phyloP scores from a whole-genome alignment of 2,888 invertebrate genomes.

The Drosophila putrida region DNA sequence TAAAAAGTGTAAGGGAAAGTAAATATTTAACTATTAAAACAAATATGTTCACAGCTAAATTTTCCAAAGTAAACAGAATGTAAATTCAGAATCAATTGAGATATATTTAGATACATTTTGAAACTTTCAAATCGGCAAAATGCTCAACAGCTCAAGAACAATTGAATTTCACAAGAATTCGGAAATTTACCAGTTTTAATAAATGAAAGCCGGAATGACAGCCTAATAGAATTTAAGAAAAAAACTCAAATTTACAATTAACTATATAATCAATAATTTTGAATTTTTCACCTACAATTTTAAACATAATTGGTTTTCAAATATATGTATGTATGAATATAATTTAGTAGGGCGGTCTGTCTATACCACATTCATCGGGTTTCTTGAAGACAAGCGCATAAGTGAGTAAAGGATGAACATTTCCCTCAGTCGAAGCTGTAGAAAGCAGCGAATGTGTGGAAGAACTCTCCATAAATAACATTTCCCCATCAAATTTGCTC shows the following conservation, averaged over 20 bases:
- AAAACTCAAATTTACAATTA: not conserved
- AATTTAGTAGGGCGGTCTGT: slow-evolving; percentile 57
- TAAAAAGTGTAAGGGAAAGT: too few species aligned
- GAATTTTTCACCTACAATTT: not conserved
- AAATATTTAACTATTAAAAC: too few species aligned
- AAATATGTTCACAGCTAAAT: too few species aligned
- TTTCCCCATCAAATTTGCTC: slow-evolving; percentile 71
- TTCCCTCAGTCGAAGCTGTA: slow-evolving; percentile 50
- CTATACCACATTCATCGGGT: slow-evolving; percentile 71
- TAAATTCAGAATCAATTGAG: too few species aligned
- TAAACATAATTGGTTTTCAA: not conserved
- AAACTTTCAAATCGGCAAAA: too few species aligned
- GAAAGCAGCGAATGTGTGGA: slow-evolving; percentile 72
- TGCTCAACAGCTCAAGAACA: too few species aligned
- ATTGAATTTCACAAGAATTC: too few species aligned
- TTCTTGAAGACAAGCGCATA: slow-evolving; percentile 69
- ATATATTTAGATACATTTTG: too few species aligned
- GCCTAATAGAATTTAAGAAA: too few species aligned
- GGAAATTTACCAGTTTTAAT: too few species aligned
- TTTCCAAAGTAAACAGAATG: too few species aligned
- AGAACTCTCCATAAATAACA: slow-evolving; percentile 60
- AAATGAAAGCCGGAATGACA: too few species aligned
- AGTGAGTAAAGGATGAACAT: slow-evolving; percentile 65
- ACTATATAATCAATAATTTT: not conserved
- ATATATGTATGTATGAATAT: not conserved